These are phyloP conservation scores for Pheosia tremula DNA, from an alignment of 2,888 invertebrate genomes.

Conservation along the genomic window DNA sequence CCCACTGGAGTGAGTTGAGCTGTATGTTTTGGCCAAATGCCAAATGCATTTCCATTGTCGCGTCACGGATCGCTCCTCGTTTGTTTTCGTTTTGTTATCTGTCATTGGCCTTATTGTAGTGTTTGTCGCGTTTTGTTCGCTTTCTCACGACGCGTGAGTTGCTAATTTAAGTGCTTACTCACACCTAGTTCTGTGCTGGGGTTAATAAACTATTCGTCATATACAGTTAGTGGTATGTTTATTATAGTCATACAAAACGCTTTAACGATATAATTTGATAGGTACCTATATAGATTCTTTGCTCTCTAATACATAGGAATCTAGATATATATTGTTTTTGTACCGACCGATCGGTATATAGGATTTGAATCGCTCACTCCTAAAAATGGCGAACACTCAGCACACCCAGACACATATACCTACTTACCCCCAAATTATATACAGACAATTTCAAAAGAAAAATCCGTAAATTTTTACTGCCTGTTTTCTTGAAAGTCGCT, in stretches of 20 bases:
- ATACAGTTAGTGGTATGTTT: neutral
- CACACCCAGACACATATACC: too few relatives aligned
- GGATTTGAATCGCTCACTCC: too few relatives aligned
- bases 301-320: too few relatives aligned
- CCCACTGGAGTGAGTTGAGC: conserved; percentile 9
- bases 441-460: neutral
- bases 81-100: conserved; percentile 43
- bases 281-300: too few relatives aligned
- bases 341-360: too few relatives aligned
- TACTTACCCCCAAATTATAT: neutral
- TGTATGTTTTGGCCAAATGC: conserved; percentile 30
- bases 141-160: conserved; percentile 9
- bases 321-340: too few relatives aligned
- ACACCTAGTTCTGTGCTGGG: conserved; percentile 9
- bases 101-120: conserved; percentile 35
- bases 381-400: too few relatives aligned
- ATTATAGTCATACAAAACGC: too few relatives aligned
- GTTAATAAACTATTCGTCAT: conserved; percentile 14
- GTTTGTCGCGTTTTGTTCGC: conserved; percentile 13
- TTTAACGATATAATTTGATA: too few relatives aligned
- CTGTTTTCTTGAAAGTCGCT: conserved; percentile 3
- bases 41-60: conserved; percentile 47
- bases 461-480: neutral
- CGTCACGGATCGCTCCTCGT: conserved; percentile 14
- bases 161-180: conserved; percentile 29